These are phyloP conservation scores for Stegana nigrithorax DNA, from an alignment of 2,888 invertebrate species.

Conservation along the genomic window DNA sequence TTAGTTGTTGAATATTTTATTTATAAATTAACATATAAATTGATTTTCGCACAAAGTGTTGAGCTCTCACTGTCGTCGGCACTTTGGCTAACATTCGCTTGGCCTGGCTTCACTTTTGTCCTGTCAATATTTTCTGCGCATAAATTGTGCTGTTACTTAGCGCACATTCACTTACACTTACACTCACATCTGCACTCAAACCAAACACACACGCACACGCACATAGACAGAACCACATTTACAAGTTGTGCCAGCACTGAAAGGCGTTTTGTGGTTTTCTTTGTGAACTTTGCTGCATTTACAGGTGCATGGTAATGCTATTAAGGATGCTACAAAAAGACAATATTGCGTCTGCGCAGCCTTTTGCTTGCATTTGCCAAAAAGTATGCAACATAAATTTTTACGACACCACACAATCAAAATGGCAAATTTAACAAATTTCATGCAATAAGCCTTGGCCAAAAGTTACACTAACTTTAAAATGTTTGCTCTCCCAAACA, in stretches of 20 bases:
- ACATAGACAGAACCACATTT: neutral
- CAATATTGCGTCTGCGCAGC: no score
- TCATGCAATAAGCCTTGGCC: no score
- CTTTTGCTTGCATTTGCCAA: neutral
- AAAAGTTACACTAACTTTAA: no score
- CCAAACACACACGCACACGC: neutral
- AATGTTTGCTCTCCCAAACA: no score
- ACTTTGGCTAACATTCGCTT: no score
- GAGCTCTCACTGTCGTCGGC: constrained; percentile 25
- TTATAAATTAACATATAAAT: constrained; percentile 60
- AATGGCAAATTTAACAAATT: no score
- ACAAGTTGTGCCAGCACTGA: neutral
- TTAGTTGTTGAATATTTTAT: constrained; percentile 38
- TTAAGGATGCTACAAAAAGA: no score
- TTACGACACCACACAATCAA: neutral
- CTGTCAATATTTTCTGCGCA: no score
- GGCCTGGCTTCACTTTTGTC: no score
- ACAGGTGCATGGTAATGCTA: no score
- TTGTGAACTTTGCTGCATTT: neutral
- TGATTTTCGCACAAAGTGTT: constrained; percentile 53
- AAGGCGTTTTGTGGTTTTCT: neutral
- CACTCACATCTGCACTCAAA: neutral
- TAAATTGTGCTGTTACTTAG: no score
- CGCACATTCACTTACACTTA: no score
- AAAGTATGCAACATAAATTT: constrained; percentile 7